phyloP scores from a whole-genome alignment of 2,113 vertebrate genomes.

The Donacobius atricapilla region DNA sequence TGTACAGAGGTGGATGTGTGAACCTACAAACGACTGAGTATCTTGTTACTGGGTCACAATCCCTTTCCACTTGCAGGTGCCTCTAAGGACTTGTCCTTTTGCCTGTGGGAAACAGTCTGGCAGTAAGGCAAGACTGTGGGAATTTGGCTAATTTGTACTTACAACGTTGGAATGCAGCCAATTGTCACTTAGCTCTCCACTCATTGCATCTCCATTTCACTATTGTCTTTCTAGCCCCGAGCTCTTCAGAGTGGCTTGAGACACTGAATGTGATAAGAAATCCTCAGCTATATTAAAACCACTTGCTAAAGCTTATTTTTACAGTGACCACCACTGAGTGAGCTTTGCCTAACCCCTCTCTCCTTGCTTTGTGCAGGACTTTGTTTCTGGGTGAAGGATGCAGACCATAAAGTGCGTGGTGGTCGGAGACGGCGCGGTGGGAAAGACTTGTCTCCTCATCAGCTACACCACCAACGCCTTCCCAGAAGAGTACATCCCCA shows the following conservation, averaged over 20 bases:
- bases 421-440: constrained; percentile 91
- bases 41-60: not conserved
- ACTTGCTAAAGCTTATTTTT: not conserved
- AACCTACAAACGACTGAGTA: not conserved
- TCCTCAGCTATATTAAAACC: not conserved
- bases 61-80: not conserved
- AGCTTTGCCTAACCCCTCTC: not conserved
- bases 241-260: not conserved
- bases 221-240: not conserved
- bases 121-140: not conserved
- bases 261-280: not conserved
- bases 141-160: constrained; percentile 33
- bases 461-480: constrained; percentile 94
- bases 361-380: constrained; percentile 18
- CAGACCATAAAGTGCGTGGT: constrained; percentile 96
- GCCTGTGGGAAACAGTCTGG: constrained; percentile 16
- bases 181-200: not conserved
- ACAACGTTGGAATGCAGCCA: not conserved
- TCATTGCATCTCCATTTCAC: not conserved
- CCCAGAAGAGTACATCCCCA: constrained; percentile 92
- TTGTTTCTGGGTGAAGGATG: constrained; percentile 80
- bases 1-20: not conserved
- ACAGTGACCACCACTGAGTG: not conserved
- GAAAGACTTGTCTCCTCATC: constrained; percentile 95
- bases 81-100: not conserved